Conservation (phyloP, 2,888 invertebrate genomes). For the Drosophila ustulata region DNA sequence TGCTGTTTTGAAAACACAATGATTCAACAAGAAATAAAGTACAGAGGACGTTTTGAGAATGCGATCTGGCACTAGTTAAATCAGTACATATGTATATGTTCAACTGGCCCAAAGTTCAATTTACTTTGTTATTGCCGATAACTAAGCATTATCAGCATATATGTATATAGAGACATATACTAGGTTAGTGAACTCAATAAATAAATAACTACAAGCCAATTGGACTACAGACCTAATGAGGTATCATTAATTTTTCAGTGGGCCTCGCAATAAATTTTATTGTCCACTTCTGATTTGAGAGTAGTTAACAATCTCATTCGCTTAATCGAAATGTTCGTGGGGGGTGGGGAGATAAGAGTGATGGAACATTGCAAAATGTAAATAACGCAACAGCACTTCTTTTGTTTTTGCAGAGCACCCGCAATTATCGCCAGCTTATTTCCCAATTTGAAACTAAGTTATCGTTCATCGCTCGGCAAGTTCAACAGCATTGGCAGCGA, state of each 20-base stretch:
- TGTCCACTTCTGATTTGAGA: slow-evolving; percentile 45
- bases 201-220: slow-evolving; percentile 28
- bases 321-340: background rate
- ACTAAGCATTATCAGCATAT: slow-evolving; percentile 62
- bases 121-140: slow-evolving; percentile 55
- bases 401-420: slow-evolving; percentile 78
- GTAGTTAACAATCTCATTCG: slow-evolving; percentile 8
- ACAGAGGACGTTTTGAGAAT: background rate
- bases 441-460: slow-evolving; percentile 82
- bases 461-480: slow-evolving; percentile 81
- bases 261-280: slow-evolving; percentile 40
- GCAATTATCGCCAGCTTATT: slow-evolving; percentile 82
- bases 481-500: slow-evolving; percentile 82
- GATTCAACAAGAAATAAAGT: background rate
- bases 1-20: background rate
- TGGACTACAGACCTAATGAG: slow-evolving; percentile 67
- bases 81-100: slow-evolving; percentile 12
- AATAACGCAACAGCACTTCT: slow-evolving; percentile 22
- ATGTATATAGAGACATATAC: slow-evolving; percentile 12
- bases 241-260: slow-evolving; percentile 30
- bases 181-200: slow-evolving; percentile 53
- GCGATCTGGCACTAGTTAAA: slow-evolving; percentile 9
- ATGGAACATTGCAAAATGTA: slow-evolving; percentile 3
- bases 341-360: too few relatives aligned
- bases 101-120: slow-evolving; percentile 54